Percentiles rank a stretch among this genome's conserved stretches.
These are phyloP conservation scores for Cynopterus brachyotis DNA, from an alignment of 2,113 vertebrate species.

Conservation along the genomic window DNA sequence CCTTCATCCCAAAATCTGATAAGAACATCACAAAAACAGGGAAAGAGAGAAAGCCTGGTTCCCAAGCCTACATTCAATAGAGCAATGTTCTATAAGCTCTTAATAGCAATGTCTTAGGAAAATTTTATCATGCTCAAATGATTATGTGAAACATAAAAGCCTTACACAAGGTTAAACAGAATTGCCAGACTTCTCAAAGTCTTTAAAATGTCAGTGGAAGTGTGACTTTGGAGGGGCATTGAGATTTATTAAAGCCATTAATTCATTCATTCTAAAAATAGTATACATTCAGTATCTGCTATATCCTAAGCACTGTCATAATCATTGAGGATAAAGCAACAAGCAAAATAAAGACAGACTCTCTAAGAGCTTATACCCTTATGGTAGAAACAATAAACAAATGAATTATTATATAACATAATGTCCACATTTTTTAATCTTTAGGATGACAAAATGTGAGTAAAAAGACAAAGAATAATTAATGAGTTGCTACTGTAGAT, in stretches of 20 bases:
- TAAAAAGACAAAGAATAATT: not conserved
- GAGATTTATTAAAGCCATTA: not conserved
- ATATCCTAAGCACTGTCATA: not conserved
- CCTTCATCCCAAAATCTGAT: not conserved
- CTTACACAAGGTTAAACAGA: not conserved
- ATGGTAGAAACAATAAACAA: not conserved
- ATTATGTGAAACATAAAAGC: not conserved
- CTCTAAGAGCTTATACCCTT: not conserved
- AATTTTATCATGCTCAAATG: not conserved
- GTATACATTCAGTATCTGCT: not conserved
- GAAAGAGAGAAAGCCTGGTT: not conserved
- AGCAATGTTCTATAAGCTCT: not conserved
- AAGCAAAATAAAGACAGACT: not conserved
- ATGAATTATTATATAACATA: not conserved
- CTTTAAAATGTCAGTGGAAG: not conserved
- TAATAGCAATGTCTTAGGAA: not conserved
- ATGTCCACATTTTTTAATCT: not conserved
- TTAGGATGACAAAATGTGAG: not conserved
- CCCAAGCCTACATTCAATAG: not conserved
- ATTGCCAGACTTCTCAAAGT: not conserved
- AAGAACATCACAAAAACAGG: not conserved
- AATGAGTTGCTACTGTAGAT: not conserved
- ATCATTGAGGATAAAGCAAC: not conserved
- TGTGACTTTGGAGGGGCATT: not conserved
- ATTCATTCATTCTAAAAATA: not conserved